Conservation (phyloP, 2,113 vertebrate species). For the Oncorhynchus gorbuscha region DNA sequence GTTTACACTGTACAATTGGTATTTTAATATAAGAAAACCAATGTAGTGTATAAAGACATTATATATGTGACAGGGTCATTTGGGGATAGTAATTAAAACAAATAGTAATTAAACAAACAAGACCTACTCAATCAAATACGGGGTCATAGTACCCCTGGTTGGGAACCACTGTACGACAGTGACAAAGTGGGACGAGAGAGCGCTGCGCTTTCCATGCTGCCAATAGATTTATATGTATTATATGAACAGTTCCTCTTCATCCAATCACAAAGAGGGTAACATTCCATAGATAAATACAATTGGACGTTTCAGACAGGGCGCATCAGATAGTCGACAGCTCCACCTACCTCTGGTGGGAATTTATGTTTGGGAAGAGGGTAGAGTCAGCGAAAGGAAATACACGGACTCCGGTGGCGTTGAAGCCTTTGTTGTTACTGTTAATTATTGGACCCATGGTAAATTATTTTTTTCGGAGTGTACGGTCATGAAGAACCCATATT, state of each 20-base stretch:
- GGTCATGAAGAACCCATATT: constrained; percentile 6
- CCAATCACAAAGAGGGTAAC: constrained; percentile 39
- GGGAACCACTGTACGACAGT: no score
- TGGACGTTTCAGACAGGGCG: constrained; percentile 24
- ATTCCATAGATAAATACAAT: constrained; percentile 21
- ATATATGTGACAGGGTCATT: no score
- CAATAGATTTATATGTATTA: constrained; percentile 2
- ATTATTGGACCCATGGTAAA: neutral
- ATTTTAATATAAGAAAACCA: no score
- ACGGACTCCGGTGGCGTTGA: neutral
- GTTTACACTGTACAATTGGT: no score
- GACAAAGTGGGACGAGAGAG: no score
- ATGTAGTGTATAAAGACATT: no score
- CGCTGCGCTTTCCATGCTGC: neutral
- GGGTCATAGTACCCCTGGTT: no score
- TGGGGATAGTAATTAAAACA: no score
- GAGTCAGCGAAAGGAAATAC: constrained; percentile 1
- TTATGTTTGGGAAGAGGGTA: constrained; percentile 38
- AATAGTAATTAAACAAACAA: no score
- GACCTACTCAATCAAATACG: no score
- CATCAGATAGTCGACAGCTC: constrained; percentile 34
- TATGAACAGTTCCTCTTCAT: neutral
- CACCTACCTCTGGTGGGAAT: constrained; percentile 53
- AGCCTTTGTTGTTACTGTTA: neutral
- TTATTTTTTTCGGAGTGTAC: neutral